These are phyloP conservation scores for Cephalopachus bancanus DNA, from an alignment of 2,797 vertebrate species.

Conservation along the genomic window DNA sequence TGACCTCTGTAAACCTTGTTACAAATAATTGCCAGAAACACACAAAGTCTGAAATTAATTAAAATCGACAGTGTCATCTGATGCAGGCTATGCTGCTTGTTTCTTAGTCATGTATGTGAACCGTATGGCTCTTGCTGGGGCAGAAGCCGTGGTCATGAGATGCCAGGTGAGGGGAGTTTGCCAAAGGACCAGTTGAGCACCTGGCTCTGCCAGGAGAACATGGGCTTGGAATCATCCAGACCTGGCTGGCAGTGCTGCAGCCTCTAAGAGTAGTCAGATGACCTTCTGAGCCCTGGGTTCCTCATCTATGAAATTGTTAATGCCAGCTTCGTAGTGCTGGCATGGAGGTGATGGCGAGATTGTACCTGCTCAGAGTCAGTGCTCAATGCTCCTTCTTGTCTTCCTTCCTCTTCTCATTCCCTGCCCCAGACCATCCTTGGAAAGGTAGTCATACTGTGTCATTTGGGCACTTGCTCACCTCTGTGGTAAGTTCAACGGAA, in stretches of 20 bases:
- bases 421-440: neutral
- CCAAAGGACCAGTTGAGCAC: neutral
- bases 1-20: constrained; percentile 80
- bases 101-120: constrained; percentile 20
- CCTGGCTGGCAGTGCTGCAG: neutral
- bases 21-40: constrained; percentile 81
- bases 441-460: fast-evolving
- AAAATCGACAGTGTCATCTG: constrained; percentile 66
- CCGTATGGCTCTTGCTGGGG: fast-evolving
- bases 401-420: fast-evolving
- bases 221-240: fast-evolving
- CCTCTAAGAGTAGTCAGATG: neutral
- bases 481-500: neutral
- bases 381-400: neutral
- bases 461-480: fast-evolving
- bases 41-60: constrained; percentile 83
- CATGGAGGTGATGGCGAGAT: fast-evolving
- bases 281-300: neutral
- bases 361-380: fast-evolving
- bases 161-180: fast-evolving
- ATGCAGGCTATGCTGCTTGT: neutral
- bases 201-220: fast-evolving
- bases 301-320: neutral
- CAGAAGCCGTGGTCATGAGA: fast-evolving
- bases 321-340: fast-evolving